phyloP scores from a whole-genome alignment of 1,140 invertebrate genomes.

The Drosophila ogumai region DNA sequence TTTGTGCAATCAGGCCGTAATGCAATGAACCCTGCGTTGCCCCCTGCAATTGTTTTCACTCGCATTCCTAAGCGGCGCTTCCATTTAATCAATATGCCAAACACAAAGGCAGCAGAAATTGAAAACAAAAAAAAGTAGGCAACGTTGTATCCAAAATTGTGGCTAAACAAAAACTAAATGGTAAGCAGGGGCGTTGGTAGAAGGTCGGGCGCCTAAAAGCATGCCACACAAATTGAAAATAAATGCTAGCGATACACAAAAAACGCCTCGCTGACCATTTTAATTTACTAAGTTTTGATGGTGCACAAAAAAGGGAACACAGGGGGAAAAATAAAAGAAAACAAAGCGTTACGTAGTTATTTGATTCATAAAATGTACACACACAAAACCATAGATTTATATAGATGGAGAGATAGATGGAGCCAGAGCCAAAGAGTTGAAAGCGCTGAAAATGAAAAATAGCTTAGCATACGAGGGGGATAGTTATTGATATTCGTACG shows the following conservation, averaged over 20 bases:
- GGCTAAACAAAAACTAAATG: slow-evolving; percentile 78
- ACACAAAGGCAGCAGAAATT: slow-evolving; percentile 53
- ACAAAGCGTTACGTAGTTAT: slow-evolving; percentile 18
- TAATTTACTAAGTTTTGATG: slow-evolving; percentile 78
- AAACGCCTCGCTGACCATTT: slow-evolving; percentile 76
- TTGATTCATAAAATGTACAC: slow-evolving; percentile 43
- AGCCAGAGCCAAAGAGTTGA: slow-evolving; percentile 19
- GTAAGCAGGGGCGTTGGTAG: slow-evolving; percentile 22
- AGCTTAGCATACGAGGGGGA: slow-evolving; percentile 48
- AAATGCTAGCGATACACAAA: slow-evolving; percentile 67
- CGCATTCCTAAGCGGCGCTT: slow-evolving; percentile 34
- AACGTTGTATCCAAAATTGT: slow-evolving; percentile 56
- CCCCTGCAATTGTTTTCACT: slow-evolving; percentile 54
- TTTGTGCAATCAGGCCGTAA: slow-evolving; percentile 71
- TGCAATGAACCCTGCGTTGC: slow-evolving; percentile 42
- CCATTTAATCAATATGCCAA: slow-evolving; percentile 80
- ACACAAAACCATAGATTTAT: slow-evolving; percentile 5
- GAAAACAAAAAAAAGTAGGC: slow-evolving; percentile 7
- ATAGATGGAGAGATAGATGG: slow-evolving; percentile 13
- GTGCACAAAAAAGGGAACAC: slow-evolving; percentile 42
- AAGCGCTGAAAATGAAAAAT: slow-evolving; percentile 73
- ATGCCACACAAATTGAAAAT: slow-evolving; percentile 76
- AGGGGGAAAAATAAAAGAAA: slow-evolving; percentile 12
- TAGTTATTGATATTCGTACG: slow-evolving; percentile 74
- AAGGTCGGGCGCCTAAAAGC: slow-evolving; percentile 62